phyloP scores from a whole-genome alignment of 2,113 vertebrate genomes.

The Spermophilus dauricus region DNA sequence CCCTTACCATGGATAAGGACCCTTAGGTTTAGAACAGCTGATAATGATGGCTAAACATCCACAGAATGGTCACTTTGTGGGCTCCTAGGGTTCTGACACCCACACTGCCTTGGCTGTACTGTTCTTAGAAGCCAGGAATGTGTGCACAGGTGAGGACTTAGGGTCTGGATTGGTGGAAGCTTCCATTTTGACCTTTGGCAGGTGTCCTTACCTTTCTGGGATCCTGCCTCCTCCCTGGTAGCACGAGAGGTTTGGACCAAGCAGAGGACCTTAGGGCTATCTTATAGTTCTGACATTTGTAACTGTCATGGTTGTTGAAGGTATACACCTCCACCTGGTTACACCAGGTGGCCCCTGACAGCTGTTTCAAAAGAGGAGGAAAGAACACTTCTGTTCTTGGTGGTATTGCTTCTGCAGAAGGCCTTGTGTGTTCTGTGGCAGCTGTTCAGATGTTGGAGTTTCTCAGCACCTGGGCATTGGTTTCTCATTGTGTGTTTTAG shows the following conservation, averaged over 20 bases:
- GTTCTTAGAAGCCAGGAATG: neutral
- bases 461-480: neutral
- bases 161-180: neutral
- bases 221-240: neutral
- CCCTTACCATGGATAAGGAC: neutral
- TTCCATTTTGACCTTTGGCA: neutral
- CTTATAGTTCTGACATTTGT: neutral
- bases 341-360: neutral
- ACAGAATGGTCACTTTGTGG: neutral
- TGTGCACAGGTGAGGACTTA: neutral
- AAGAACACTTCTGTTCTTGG: neutral
- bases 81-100: neutral
- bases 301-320: neutral
- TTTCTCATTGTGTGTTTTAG: neutral
- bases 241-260: neutral
- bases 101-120: fast-evolving
- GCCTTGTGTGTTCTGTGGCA: neutral
- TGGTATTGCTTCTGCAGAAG: neutral
- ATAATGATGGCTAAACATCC: neutral
- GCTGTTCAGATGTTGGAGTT: neutral
- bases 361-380: neutral
- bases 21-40: neutral
- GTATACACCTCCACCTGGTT: neutral
- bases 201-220: neutral
- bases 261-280: neutral